Evolutionary conservation across 2,113 vertebrate species (phyloP).

Genomic region (Semicossyphus pulcher): DNA sequence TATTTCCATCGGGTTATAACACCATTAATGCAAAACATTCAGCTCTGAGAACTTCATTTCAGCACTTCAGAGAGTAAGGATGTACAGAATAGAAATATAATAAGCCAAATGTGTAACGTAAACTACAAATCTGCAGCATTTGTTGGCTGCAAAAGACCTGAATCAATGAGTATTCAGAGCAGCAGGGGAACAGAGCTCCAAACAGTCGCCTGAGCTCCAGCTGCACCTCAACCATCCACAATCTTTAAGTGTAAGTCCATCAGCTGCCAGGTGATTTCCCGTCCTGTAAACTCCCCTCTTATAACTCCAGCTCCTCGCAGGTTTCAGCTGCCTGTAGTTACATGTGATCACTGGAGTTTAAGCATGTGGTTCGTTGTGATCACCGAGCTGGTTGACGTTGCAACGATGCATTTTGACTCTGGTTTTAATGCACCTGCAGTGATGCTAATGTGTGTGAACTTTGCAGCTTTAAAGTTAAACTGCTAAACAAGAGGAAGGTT

Average conservation of each 20-base stretch:
- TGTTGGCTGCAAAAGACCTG: not conserved
- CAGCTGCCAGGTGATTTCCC: slow-evolving; percentile 37
- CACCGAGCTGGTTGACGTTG: too few species aligned
- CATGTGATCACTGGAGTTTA: not conserved
- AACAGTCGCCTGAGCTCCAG: slow-evolving; percentile 19
- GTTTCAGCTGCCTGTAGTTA: slow-evolving; percentile 27
- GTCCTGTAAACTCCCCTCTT: slow-evolving; percentile 47
- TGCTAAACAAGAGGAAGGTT: slow-evolving; percentile 1
- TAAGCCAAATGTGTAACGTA: not conserved
- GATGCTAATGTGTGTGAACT: not conserved
- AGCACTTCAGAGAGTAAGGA: too few species aligned
- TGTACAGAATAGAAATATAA: too few species aligned
- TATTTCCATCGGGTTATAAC: slow-evolving; percentile 59
- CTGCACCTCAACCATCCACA: slow-evolving; percentile 8
- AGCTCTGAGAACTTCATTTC: not conserved
- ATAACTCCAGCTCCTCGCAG: not conserved
- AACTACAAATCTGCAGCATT: not conserved
- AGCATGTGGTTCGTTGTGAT: not conserved
- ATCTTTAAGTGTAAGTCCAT: slow-evolving; percentile 19
- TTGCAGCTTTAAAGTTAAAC: not conserved
- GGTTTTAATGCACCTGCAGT: too few species aligned
- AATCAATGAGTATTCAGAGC: slow-evolving; percentile 30
- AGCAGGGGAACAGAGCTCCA: slow-evolving; percentile 12
- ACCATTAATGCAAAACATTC: slow-evolving; percentile 24
- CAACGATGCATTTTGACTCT: too few species aligned